Evolutionary conservation across 2,888 invertebrate genomes (phyloP), one percentile per base, ranked within the genome.

Genomic region (Corythucha ciliata): DNA sequence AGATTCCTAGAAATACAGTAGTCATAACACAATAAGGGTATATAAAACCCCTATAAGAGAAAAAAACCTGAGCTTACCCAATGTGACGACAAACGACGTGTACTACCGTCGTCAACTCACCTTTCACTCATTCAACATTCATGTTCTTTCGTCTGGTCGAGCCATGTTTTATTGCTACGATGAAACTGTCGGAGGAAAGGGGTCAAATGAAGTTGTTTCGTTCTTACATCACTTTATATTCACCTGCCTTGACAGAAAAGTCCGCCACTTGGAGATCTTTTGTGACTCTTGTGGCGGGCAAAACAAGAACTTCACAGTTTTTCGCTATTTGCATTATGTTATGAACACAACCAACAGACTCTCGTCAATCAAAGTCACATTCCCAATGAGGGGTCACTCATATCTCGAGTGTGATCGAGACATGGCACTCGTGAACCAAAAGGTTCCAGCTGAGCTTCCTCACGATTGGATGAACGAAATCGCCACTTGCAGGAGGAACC

Each of bases 371-470:
- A 45, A 22, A n/a, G 18, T 34, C 3, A 45, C 40, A 14, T 58
- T 59, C 42, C 57, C 55, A 8, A 47, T 56, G 5, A 25, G 56
- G 45, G 54, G 54, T 12, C 57, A 54, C 26, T 61, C 58, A 12
- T 61, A 61, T 50, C 21, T 60, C 16, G 59, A 63, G 41, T 59
- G 61, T 36, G 62, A 63, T 44, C 59, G 57, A 14, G 39, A 53
- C 37, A 56, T 56, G 53, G 26, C 44, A 8, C 29, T 44, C 18
- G 44, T 44, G 12, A 44, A 44, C 44, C 44, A 44, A 44, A 44
- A 44, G 44, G 21, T 44, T 29, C 44, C 6, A 44, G 44, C 44
- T 6, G 44, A 44, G 44, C 14, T 44, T 44, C 44, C 44, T 27
- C 44, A 22, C 12, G 44, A 44, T 29, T 44, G 44, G 44, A 44